phyloP scores from a whole-genome alignment of 2,888 invertebrate genomes.

The Eupithecia centaureata region DNA sequence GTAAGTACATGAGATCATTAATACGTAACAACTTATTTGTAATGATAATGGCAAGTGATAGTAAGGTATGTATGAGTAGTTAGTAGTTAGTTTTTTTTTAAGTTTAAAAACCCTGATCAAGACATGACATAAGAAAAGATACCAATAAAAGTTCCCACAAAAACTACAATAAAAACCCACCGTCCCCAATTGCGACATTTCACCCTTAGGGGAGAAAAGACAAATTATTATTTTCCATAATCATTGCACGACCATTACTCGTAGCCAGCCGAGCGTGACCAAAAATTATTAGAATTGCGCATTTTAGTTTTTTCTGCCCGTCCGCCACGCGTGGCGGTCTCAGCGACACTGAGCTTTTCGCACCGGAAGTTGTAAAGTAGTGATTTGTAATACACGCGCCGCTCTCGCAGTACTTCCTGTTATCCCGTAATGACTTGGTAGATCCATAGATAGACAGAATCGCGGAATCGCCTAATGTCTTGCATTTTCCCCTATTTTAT shows the following conservation, averaged over 20 bases:
- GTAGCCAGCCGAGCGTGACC: constrained; percentile 70
- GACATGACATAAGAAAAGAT: neutral
- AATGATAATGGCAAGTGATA: too few relatives aligned
- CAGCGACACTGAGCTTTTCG: constrained; percentile 62
- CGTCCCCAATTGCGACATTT: constrained; percentile 52
- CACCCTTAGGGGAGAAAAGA: constrained; percentile 64
- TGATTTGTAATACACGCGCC: constrained; percentile 85
- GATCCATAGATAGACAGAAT: constrained; percentile 16
- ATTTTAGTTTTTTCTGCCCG: constrained; percentile 65
- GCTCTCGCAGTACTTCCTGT: constrained; percentile 78
- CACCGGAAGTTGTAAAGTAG: constrained; percentile 83
- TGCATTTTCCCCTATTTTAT: constrained; percentile 51
- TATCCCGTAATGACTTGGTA: constrained; percentile 70
- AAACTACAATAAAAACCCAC: constrained; percentile 59
- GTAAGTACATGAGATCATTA: too few relatives aligned
- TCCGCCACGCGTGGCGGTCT: constrained; percentile 61
- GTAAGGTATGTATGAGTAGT: too few relatives aligned
- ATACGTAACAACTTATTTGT: too few relatives aligned
- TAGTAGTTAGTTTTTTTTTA: neutral
- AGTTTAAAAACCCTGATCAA: neutral
- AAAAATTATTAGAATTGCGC: constrained; percentile 70
- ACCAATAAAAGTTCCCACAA: constrained; percentile 51
- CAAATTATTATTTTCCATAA: constrained; percentile 82
- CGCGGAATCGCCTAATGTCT: constrained; percentile 54
- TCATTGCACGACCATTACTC: constrained; percentile 79